A percentile compares a stretch with the other conserved stretches of the same genome.
Conservation (phyloP, 2,797 vertebrate species). For the Takifugu rubripes region DNA sequence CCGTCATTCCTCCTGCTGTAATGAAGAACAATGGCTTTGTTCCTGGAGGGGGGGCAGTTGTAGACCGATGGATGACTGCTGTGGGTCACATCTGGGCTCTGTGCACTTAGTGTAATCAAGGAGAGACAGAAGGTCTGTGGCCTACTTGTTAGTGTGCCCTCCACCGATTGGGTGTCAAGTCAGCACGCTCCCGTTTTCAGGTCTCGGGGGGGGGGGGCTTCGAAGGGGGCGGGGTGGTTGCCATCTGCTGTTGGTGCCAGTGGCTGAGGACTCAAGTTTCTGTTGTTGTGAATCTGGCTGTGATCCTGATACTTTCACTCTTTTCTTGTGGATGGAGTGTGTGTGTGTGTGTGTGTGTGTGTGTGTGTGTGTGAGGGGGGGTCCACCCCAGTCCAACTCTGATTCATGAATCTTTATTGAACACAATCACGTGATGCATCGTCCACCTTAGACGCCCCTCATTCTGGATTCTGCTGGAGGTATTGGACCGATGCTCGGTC, state of each 20-base stretch:
- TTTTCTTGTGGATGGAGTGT: too few relatives aligned
- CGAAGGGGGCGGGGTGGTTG: slow-evolving; percentile 16
- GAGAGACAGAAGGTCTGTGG: slow-evolving; percentile 64
- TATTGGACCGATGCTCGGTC: too few relatives aligned
- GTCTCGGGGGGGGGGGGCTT: slow-evolving; percentile 38
- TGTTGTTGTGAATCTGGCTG: slow-evolving; percentile 22
- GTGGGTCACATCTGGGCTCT: slow-evolving; percentile 69
- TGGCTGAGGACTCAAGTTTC: slow-evolving; percentile 15
- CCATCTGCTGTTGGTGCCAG: slow-evolving; percentile 47
- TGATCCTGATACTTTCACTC: too few relatives aligned
- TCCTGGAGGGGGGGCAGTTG: slow-evolving; percentile 46
- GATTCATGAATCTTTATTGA: too few relatives aligned
- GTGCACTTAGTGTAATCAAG: slow-evolving; percentile 77
- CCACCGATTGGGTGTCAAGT: slow-evolving; percentile 70
- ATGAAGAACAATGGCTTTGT: slow-evolving; percentile 70
- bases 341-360: too few relatives aligned
- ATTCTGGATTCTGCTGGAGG: too few relatives aligned
- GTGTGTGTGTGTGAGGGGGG: too few relatives aligned
- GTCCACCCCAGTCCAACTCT: too few relatives aligned
- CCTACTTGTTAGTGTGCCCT: slow-evolving; percentile 66
- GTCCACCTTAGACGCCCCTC: too few relatives aligned
- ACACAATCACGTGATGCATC: too few relatives aligned
- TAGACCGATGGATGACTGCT: slow-evolving; percentile 28
- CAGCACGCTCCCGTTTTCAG: slow-evolving; percentile 46
- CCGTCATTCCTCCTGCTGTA: slow-evolving; percentile 35